Percentiles rank a stretch among this genome's conserved stretches.
Evolutionary conservation across 2,888 invertebrate species (phyloP).

Genomic region (Idaea biselata): DNA sequence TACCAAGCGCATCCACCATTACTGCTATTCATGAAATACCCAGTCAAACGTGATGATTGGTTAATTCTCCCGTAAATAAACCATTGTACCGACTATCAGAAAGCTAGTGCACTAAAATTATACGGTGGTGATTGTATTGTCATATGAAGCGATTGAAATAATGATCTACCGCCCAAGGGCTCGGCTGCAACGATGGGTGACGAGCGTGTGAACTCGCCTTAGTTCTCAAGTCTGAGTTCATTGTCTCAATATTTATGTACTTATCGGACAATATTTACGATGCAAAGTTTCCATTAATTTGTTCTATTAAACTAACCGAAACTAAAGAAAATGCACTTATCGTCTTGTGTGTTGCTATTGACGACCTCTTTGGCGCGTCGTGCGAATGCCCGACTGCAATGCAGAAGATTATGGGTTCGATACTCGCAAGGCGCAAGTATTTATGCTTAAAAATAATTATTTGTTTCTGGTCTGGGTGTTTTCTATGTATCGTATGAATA

Average conservation of each 20-base stretch:
- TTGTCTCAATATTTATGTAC: slow-evolving; percentile 11
- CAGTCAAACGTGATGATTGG: not conserved
- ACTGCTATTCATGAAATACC: not conserved
- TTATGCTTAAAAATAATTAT: no score
- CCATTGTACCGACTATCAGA: not conserved
- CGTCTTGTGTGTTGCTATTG: no score
- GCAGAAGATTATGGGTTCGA: no score
- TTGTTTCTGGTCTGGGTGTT: no score
- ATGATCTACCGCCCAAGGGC: slow-evolving; percentile 18
- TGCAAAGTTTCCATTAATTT: not conserved
- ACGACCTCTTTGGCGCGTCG: no score
- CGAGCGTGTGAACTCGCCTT: slow-evolving; percentile 23
- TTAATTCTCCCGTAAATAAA: not conserved
- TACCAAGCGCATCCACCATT: not conserved
- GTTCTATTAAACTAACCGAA: not conserved
- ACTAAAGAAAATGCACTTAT: not conserved
- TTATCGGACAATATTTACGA: not conserved
- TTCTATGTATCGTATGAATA: no score
- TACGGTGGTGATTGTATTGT: not conserved
- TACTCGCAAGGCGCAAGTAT: no score
- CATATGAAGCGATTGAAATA: slow-evolving; percentile 19
- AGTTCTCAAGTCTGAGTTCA: slow-evolving; percentile 13
- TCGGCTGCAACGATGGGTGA: slow-evolving; percentile 19
- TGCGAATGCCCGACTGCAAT: no score
- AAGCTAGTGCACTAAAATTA: not conserved